Percentiles rank a stretch among this genome's conserved stretches.
Conservation (phyloP, 2,797 vertebrate species). For the Takifugu rubripes region DNA sequence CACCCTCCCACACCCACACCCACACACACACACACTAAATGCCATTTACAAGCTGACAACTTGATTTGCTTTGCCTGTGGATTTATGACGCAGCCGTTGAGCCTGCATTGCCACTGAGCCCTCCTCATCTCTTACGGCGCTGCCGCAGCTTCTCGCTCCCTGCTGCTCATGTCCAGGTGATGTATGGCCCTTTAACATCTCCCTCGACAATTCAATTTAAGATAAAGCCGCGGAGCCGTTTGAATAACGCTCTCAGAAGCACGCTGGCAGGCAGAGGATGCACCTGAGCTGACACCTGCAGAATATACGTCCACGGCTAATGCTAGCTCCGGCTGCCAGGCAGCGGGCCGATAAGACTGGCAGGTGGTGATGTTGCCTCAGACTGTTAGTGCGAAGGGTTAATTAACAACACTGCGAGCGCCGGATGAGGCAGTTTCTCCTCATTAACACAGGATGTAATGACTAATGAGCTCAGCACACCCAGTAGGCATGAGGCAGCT, state of each 20-base stretch:
- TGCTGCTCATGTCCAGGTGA: constrained; percentile 58
- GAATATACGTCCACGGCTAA: constrained; percentile 52
- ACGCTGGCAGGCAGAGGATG: constrained; percentile 42
- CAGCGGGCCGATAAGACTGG: constrained; percentile 33
- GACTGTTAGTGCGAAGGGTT: constrained; percentile 60
- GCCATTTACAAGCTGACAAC: constrained; percentile 63
- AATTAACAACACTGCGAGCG: constrained; percentile 62
- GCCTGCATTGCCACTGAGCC: constrained; percentile 37
- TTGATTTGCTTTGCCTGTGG: constrained; percentile 58
- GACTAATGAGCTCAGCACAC: constrained; percentile 55
- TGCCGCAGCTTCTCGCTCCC: constrained; percentile 47
- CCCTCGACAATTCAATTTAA: constrained; percentile 75
- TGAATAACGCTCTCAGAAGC: constrained; percentile 54
- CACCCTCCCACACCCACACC: constrained; percentile 38
- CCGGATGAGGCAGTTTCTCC: constrained; percentile 44
- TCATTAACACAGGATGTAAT: constrained; percentile 50
- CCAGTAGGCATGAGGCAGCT: constrained; percentile 27
- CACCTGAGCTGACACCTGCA: constrained; percentile 64
- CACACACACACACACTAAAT: constrained; percentile 33
- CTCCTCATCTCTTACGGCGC: constrained; percentile 32
- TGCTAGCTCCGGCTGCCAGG: constrained; percentile 26
- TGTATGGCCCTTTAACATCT: constrained; percentile 71
- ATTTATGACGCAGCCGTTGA: constrained; percentile 62
- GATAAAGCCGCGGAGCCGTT: constrained; percentile 65
- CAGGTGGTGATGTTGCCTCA: constrained; percentile 23